A percentile compares a stretch with the other conserved stretches of the same genome.
phyloP scores from a whole-genome alignment of 2,113 vertebrate species.

The Meles meles region DNA sequence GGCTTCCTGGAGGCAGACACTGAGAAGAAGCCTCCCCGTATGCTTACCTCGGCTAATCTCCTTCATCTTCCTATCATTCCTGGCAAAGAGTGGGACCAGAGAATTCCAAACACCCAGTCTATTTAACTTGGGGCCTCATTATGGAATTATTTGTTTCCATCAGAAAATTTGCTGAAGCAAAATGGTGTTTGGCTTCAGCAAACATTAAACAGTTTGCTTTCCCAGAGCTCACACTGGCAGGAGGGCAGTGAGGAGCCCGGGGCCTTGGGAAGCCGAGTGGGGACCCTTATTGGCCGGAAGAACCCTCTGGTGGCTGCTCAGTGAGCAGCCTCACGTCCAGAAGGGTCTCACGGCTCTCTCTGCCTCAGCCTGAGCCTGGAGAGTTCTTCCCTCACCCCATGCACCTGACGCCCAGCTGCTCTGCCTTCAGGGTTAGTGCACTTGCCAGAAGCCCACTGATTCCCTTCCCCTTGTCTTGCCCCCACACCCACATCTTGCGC shows the following conservation, averaged over 20 bases:
- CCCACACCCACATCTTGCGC: not conserved
- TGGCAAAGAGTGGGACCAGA: not conserved
- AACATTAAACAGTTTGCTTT: conserved; percentile 29
- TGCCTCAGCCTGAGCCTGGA: not conserved
- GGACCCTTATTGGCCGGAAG: not conserved
- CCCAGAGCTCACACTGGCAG: not conserved
- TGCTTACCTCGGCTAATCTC: not conserved
- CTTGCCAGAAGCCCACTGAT: not conserved
- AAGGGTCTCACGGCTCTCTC: not conserved
- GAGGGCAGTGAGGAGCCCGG: not conserved
- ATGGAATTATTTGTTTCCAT: conserved; percentile 47
- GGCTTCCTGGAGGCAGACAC: not conserved
- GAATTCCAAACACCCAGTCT: not conserved
- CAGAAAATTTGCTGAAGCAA: conserved; percentile 60
- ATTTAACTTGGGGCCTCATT: conserved; percentile 43
- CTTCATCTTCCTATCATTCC: not conserved
- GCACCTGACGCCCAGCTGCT: not conserved
- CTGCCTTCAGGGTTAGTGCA: too few species aligned
- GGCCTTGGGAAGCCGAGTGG: not conserved
- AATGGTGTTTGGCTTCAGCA: conserved; percentile 49
- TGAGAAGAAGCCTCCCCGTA: not conserved
- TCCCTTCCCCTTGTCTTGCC: not conserved
- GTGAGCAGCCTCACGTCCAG: not conserved
- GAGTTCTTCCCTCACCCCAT: not conserved
- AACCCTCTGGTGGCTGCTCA: not conserved